Conservation (phyloP, 2,888 invertebrate species). For the Tanypteryx hageni region DNA sequence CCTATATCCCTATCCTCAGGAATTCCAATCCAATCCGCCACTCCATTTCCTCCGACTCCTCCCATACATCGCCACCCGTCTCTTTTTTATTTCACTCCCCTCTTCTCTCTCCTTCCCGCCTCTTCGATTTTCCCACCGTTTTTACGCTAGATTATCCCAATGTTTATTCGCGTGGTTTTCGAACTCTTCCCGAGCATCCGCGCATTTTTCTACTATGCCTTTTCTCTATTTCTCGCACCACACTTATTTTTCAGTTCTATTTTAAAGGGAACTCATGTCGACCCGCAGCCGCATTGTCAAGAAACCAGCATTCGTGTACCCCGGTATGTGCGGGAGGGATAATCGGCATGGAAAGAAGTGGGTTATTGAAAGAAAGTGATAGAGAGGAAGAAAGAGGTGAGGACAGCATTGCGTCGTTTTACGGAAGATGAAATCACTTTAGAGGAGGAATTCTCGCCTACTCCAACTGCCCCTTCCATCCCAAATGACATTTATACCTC, state of each 20-base stretch:
- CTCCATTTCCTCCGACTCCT: not conserved
- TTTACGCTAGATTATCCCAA: not conserved
- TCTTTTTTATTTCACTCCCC: not conserved
- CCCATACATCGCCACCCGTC: not conserved
- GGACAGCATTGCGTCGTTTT: not conserved
- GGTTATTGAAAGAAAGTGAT: not conserved
- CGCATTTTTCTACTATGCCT: not conserved
- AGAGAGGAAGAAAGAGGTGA: not conserved
- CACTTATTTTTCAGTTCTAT: not conserved
- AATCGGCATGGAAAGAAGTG: not conserved
- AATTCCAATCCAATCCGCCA: not conserved
- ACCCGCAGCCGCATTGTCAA: not conserved
- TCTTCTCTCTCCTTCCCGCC: not conserved
- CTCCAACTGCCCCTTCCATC: not conserved
- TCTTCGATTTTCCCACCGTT: not conserved
- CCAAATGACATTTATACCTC: not conserved
- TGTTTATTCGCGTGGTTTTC: not conserved
- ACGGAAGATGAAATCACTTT: not conserved
- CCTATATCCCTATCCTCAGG: not conserved
- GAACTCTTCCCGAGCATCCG: not conserved
- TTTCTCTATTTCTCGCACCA: not conserved
- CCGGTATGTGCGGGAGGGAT: not conserved
- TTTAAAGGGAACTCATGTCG: not conserved
- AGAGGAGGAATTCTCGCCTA: not conserved
- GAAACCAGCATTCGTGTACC: not conserved